phyloP scores from a whole-genome alignment of 2,797 vertebrate species.

The Takifugu ocellatus region DNA sequence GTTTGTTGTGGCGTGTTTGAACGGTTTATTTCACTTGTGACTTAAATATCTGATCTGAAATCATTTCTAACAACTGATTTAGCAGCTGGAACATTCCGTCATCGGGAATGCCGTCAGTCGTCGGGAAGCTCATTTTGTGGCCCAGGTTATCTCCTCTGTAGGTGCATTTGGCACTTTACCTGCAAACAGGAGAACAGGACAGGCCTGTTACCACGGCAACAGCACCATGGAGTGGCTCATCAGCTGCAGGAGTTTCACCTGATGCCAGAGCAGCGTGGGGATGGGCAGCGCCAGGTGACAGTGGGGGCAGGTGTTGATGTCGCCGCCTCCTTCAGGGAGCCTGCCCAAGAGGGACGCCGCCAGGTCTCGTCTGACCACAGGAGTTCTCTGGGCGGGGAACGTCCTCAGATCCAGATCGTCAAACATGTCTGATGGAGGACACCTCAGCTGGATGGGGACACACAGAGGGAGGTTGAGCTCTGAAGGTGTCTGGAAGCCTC shows the following conservation, averaged over 20 bases:
- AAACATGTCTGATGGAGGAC: no score
- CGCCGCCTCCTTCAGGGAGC: background rate
- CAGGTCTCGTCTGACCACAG: no score
- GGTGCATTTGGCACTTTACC: conserved; percentile 10
- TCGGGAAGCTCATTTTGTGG: no score
- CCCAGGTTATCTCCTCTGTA: background rate
- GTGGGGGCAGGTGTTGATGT: conserved; percentile 63
- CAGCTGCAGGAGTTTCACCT: conserved; percentile 46
- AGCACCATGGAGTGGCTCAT: background rate
- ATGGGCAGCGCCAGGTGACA: conserved; percentile 73
- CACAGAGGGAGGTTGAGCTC: background rate
- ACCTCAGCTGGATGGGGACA: conserved; percentile 29
- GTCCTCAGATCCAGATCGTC: no score
- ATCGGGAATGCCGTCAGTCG: no score
- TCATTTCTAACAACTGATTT: no score
- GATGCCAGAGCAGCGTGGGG: conserved; percentile 63
- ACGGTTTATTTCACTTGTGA: no score
- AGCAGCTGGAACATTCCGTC: no score
- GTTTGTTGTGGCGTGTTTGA: no score
- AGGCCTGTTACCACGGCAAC: background rate
- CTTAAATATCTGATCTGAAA: no score
- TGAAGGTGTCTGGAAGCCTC: background rate
- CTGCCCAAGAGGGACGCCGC: background rate
- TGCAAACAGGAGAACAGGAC: conserved; percentile 31
- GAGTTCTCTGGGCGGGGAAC: no score